Conservation (phyloP, 2,888 invertebrate genomes). For the Yponomeuta plumbellus region DNA sequence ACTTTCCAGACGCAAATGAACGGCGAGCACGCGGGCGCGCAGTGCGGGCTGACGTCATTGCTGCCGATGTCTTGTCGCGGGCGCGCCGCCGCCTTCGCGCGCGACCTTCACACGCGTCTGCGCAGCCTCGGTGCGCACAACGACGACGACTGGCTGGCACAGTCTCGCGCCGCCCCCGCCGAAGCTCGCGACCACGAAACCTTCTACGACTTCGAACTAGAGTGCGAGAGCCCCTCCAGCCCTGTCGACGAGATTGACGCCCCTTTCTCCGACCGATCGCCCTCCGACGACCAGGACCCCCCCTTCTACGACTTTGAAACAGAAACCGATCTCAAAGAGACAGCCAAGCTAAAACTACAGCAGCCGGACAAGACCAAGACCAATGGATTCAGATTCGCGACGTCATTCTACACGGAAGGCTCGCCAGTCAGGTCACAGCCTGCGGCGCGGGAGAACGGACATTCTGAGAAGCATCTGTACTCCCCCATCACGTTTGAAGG, state of each 20-base stretch:
- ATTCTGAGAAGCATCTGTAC: conserved; percentile 56
- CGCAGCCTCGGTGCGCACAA: conserved; percentile 80
- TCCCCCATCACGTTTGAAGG: conserved; percentile 69
- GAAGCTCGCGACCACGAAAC: conserved; percentile 69
- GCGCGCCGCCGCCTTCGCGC: conserved; percentile 87
- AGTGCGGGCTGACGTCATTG: conserved; percentile 82
- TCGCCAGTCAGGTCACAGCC: conserved; percentile 66
- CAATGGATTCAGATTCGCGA: conserved; percentile 67
- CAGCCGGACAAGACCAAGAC: conserved; percentile 66
- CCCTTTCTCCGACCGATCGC: conserved; percentile 71
- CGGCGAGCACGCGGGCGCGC: conserved; percentile 72
- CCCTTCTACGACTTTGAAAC: conserved; percentile 73
- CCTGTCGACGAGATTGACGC: conserved; percentile 78
- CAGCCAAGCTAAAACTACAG: conserved; percentile 45
- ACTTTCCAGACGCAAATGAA: conserved; percentile 72
- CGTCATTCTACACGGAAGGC: conserved; percentile 57
- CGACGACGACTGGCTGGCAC: conserved; percentile 43
- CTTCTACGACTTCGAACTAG: conserved; percentile 80
- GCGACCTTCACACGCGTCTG: conserved; percentile 84
- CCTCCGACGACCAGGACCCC: conserved; percentile 72
- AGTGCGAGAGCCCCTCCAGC: conserved; percentile 82
- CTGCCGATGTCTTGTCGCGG: conserved; percentile 88
- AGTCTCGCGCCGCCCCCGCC: conserved; percentile 38
- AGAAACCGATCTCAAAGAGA: conserved; percentile 56
- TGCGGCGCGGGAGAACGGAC: conserved; percentile 60